These are phyloP conservation scores for Drepana falcataria DNA, from an alignment of 2,888 invertebrate species.

Conservation along the genomic window DNA sequence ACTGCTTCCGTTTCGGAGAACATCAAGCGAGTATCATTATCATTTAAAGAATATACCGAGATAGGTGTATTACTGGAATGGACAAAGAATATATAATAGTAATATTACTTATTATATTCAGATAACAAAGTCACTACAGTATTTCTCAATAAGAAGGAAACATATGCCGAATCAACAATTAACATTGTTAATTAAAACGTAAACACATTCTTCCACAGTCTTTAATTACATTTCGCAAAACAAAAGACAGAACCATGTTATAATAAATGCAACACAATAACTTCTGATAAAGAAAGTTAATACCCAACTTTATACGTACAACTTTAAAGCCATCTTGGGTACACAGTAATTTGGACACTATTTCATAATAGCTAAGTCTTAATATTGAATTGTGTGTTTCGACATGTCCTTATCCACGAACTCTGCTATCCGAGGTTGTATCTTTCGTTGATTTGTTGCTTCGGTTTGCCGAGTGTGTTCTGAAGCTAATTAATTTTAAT, in stretches of 20 bases:
- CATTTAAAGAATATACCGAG: neutral
- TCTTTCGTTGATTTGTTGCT: conserved; percentile 70
- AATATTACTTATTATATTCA: no score
- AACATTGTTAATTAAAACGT: no score
- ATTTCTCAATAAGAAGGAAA: no score
- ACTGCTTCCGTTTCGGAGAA: neutral
- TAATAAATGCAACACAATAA: conserved; percentile 8
- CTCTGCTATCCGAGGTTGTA: conserved; percentile 55
- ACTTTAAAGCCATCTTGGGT: conserved; percentile 11
- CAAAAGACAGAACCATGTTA: conserved; percentile 5
- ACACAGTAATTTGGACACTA: conserved; percentile 29
- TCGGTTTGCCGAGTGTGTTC: conserved; percentile 63
- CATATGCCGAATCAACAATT: no score
- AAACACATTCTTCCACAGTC: no score
- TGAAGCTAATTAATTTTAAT: conserved; percentile 75
- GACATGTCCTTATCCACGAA: conserved; percentile 50
- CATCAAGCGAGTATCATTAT: neutral
- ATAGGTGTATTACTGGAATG: no score
- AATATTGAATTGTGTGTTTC: conserved; percentile 27
- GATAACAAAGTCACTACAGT: no score
- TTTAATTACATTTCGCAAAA: neutral
- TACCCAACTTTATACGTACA: conserved; percentile 9
- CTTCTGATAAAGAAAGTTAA: conserved; percentile 7
- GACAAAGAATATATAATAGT: no score
- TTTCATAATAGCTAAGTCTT: conserved; percentile 25